These are phyloP conservation scores for Megalurothrips usitatus DNA, from an alignment of 2,888 invertebrate species.

Conservation along the genomic window DNA sequence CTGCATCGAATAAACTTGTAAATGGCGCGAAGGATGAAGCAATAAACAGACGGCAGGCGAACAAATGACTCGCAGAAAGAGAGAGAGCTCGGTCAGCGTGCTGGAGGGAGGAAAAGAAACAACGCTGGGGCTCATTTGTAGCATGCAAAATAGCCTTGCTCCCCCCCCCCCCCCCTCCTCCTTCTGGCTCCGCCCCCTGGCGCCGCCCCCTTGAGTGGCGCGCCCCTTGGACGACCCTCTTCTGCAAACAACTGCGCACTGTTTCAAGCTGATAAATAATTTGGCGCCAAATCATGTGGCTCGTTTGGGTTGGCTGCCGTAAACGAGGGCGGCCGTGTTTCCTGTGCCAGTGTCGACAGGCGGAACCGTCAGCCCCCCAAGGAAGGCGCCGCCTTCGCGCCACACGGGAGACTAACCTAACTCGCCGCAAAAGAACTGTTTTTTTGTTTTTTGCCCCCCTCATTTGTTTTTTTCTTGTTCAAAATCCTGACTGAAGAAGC, in stretches of 20 bases:
- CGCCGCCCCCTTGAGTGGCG: neutral
- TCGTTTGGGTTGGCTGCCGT: too few relatives aligned
- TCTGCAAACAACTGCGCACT: neutral
- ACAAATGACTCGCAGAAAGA: neutral
- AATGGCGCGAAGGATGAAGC: constrained; percentile 20
- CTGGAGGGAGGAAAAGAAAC: neutral
- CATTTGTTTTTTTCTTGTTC: too few relatives aligned
- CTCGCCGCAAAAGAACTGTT: too few relatives aligned
- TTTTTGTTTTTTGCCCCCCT: too few relatives aligned
- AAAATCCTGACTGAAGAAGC: too few relatives aligned
- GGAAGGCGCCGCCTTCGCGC: too few relatives aligned
- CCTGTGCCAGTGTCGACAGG: too few relatives aligned
- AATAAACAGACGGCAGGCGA: neutral
- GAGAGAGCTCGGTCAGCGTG: neutral
- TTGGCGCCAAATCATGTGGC: neutral
- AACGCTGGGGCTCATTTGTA: neutral
- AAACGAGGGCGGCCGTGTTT: too few relatives aligned
- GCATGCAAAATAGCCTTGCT: neutral
- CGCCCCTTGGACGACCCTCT: too few relatives aligned
- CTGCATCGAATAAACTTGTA: constrained; percentile 1
- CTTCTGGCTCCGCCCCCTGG: neutral
- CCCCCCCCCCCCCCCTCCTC: neutral
- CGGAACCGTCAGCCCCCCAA: too few relatives aligned
- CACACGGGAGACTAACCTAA: too few relatives aligned
- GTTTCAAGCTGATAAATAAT: neutral